These are phyloP conservation scores for Porites lobata DNA, from an alignment of 92 coral and sea anemone species.

Conservation along the genomic window DNA sequence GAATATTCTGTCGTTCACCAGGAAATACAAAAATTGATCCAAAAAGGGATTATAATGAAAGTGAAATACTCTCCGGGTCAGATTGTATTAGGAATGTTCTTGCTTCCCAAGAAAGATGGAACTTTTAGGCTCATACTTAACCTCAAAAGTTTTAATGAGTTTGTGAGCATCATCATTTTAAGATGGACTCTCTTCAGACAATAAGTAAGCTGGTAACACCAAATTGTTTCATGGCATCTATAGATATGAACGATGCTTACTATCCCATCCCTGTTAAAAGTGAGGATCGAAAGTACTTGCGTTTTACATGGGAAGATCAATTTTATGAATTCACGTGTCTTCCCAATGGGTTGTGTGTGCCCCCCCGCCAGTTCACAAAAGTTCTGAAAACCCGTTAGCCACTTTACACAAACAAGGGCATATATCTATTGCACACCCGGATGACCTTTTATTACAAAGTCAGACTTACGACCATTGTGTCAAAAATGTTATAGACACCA, in stretches of 20 bases:
- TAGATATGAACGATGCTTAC: no score
- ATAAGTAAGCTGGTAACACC: no score
- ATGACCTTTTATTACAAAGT: slow-evolving; percentile 35
- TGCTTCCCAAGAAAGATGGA: no score
- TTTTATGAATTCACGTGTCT: slow-evolving; percentile 59
- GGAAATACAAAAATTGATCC: background rate
- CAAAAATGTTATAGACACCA: slow-evolving; percentile 15
- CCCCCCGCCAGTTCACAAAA: slow-evolving; percentile 40
- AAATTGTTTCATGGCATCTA: no score
- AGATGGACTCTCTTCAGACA: background rate
- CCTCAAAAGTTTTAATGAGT: background rate
- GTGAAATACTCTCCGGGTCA: no score
- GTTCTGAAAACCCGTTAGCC: slow-evolving; percentile 43
- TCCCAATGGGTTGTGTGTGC: slow-evolving; percentile 15
- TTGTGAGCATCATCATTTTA: background rate
- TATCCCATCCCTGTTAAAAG: no score
- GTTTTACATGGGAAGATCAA: background rate
- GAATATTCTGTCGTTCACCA: background rate
- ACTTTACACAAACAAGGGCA: slow-evolving; percentile 23
- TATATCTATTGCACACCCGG: no score
- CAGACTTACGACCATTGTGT: slow-evolving; percentile 30
- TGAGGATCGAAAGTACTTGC: no score
- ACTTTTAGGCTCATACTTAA: no score
- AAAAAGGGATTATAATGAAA: background rate
- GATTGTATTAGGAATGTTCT: no score